phyloP scores from a whole-genome alignment of 2,797 vertebrate genomes.

The Liparis tanakae region DNA sequence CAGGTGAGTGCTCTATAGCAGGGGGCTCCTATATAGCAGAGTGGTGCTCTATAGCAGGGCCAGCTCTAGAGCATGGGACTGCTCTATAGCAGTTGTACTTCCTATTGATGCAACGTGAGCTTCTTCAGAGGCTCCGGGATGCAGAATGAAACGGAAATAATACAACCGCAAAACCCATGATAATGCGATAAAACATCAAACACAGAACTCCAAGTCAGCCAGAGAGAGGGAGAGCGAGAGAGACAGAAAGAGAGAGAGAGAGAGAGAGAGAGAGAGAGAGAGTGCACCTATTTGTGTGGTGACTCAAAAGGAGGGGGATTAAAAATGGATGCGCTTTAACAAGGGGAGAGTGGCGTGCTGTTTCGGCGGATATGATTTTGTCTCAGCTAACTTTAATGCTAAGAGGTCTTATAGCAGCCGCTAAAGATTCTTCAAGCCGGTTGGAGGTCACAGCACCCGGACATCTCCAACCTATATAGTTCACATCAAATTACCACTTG shows the following conservation, averaged over 20 bases:
- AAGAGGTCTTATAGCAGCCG: conserved; percentile 8
- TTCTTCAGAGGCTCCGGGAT: conserved; percentile 5
- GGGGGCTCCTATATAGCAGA: too few species aligned
- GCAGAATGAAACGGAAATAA: conserved; percentile 19
- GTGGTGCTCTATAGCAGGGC: too few species aligned
- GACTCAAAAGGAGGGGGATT: conserved; percentile 40
- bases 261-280: conserved; percentile 3
- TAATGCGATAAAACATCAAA: conserved; percentile 58
- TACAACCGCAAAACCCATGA: conserved; percentile 9
- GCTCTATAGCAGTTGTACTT: background rate
- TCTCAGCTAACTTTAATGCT: conserved; percentile 50
- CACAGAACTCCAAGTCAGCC: conserved; percentile 30
- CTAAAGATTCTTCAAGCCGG: background rate
- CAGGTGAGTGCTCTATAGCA: too few species aligned
- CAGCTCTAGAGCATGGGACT: too few species aligned
- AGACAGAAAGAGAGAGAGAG: too few species aligned
- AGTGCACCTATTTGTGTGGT: conserved; percentile 25
- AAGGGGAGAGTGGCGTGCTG: conserved; percentile 47
- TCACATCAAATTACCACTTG: background rate
- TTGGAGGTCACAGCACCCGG: conserved; percentile 2
- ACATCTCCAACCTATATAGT: background rate
- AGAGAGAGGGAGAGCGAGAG: too few species aligned
- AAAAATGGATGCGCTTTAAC: conserved; percentile 69
- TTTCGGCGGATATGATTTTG: conserved; percentile 43
- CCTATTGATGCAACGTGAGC: conserved; percentile 10